Conservation (phyloP, 2,888 invertebrate genomes). For the Clivina fossor region DNA sequence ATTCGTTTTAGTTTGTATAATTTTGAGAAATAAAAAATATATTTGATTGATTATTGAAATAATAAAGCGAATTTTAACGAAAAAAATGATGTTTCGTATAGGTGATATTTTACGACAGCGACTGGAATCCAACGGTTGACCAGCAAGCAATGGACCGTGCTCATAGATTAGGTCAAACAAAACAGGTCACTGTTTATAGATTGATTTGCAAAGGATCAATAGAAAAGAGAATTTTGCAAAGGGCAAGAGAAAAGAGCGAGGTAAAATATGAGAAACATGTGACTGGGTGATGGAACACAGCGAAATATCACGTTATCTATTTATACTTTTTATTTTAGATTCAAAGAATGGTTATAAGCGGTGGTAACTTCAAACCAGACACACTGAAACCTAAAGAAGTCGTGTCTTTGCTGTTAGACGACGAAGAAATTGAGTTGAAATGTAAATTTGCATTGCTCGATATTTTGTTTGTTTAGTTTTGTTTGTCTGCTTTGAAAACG, state of each 20-base stretch:
- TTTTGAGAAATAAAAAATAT: no score
- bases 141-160: constrained; percentile 98
- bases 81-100: constrained; percentile 49
- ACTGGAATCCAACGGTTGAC: constrained; percentile 98
- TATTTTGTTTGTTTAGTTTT: constrained; percentile 12
- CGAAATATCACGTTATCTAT: no score
- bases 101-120: constrained; percentile 98
- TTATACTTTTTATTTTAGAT: no score
- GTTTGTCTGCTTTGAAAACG: constrained; percentile 7
- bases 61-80: not conserved
- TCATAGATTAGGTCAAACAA: constrained; percentile 92
- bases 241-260: constrained; percentile 94
- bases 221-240: constrained; percentile 90
- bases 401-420: constrained; percentile 88
- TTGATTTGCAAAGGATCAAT: constrained; percentile 95
- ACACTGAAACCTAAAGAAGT: constrained; percentile 96
- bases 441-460: constrained; percentile 61
- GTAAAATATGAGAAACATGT: no score
- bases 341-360: constrained; percentile 96
- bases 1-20: no score
- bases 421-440: constrained; percentile 91
- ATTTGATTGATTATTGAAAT: no score
- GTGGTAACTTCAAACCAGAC: constrained; percentile 93
- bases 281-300: no score
- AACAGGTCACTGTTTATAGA: constrained; percentile 93